Percentiles rank a stretch among this genome's conserved stretches.
Evolutionary conservation across 2,113 vertebrate genomes (phyloP).

Genomic region (Leptobrachium leishanense): DNA sequence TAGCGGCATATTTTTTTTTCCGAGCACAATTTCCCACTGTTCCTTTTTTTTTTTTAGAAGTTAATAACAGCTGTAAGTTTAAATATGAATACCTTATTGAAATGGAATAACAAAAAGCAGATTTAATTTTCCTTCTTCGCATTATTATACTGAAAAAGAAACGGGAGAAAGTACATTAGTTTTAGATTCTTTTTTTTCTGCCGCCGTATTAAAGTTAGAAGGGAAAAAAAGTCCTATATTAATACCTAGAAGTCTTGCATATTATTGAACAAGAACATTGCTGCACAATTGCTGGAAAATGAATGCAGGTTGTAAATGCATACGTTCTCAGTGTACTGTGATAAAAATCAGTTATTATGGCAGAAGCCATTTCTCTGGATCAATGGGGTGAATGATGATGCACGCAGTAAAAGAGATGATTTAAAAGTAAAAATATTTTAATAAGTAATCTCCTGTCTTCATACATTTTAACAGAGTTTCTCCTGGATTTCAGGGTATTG

Average conservation of each 20-base stretch:
- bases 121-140: neutral
- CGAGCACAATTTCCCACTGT: conserved; percentile 25
- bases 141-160: neutral
- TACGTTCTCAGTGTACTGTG: too few relatives aligned
- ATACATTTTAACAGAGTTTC: too few relatives aligned
- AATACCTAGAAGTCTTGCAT: neutral
- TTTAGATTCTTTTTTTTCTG: neutral
- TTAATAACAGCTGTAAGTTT: neutral
- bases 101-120: neutral
- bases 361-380: too few relatives aligned
- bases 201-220: neutral
- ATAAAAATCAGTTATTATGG: too few relatives aligned
- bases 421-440: too few relatives aligned
- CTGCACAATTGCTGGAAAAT: neutral
- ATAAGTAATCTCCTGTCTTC: too few relatives aligned
- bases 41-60: conserved; percentile 13
- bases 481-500: too few relatives aligned
- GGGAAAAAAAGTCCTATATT: neutral
- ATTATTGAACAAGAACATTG: neutral
- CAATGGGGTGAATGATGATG: too few relatives aligned
- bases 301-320: too few relatives aligned
- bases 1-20: conserved; percentile 21
- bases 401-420: too few relatives aligned
- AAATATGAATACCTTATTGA: conserved; percentile 22
- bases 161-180: neutral